phyloP scores from a whole-genome alignment of 2,113 vertebrate species.

The Apteryx owenii region DNA sequence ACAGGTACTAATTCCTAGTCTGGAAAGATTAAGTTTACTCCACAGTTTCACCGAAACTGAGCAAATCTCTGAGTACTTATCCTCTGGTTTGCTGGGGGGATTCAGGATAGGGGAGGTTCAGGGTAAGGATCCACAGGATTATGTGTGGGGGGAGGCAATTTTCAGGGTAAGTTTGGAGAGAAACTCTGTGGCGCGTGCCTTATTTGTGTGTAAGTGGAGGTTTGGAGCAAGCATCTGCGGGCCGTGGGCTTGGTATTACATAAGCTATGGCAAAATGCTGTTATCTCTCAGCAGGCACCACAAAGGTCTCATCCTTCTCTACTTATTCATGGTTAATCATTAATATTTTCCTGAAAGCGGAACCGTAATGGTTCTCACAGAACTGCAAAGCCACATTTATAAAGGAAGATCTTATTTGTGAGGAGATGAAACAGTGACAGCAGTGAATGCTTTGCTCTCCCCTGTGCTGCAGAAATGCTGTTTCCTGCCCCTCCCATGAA shows the following conservation, averaged over 20 bases:
- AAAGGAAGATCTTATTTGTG: background rate
- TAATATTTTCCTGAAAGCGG: slow-evolving; percentile 27
- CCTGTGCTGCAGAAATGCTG: accelerated
- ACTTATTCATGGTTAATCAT: background rate
- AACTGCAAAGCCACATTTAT: slow-evolving; percentile 8
- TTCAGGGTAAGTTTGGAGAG: background rate
- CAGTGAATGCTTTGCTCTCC: slow-evolving; percentile 30
- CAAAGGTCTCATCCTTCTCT: background rate
- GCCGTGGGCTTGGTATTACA: background rate
- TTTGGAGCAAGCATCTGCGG: background rate
- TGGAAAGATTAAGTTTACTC: background rate
- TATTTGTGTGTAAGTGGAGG: background rate
- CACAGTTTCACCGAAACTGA: background rate
- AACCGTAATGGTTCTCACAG: background rate
- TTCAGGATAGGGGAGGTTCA: accelerated
- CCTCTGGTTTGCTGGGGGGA: background rate
- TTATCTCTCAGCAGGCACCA: background rate
- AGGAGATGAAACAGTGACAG: background rate
- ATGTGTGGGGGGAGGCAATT: background rate
- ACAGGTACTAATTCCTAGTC: background rate
- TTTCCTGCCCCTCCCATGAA: slow-evolving; percentile 60
- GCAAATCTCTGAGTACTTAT: background rate
- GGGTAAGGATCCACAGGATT: background rate
- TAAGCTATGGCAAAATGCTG: background rate
- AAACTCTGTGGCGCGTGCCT: background rate